Base-by-base conservation (phyloP, 2,888 invertebrate species). In the Mellilla xanthometata region DNA sequence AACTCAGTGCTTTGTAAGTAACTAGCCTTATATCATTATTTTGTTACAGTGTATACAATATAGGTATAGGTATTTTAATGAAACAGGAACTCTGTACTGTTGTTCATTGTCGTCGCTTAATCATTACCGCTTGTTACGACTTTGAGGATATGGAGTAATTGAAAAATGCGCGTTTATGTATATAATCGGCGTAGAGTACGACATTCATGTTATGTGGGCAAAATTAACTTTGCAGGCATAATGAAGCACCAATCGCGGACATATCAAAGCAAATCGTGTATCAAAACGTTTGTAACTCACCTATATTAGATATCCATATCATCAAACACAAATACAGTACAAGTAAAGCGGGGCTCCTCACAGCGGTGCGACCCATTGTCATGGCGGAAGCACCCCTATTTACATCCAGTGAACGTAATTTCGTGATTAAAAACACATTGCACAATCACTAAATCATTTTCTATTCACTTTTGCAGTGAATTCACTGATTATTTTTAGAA, bases 321-420 rank as follows among this genome's bases (percentile, higher is more conserved):
- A 73, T 76, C 68, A 80, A 76, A 83, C 72, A 84, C 74, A 83
- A 73, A 85, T 80, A 82, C 64, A 85, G 72, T 68, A 73, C 74
- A 76, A 82, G 69, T 76, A 74, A 72, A 71, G 76, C 75, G 68
- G 72, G 70, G 78, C 72, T 79, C 72, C 76, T 81, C 77, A 78
- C 76, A 72, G 75, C 63, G 60, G 72, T 72, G 75, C 62, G 76
- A 69, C 65, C 76, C 87, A 88, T 87, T 80, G 82, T 88, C 84
- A 88, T 88, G 83, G 86, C 88, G 86, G 85, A 86, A 82, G 76
- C 73, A 67, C 68, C 72, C 62, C 64, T 63, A 68, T 76, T 78
- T 73, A 81, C 76, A 73, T 64, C 75, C 63, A 79, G 65, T 77
- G 69, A 64, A 68, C 70, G 61, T 56, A 68, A 69, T 61, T 68